These are phyloP conservation scores for Lasioglossum oenotherae DNA, from an alignment of 2,888 invertebrate genomes.

Conservation along the genomic window DNA sequence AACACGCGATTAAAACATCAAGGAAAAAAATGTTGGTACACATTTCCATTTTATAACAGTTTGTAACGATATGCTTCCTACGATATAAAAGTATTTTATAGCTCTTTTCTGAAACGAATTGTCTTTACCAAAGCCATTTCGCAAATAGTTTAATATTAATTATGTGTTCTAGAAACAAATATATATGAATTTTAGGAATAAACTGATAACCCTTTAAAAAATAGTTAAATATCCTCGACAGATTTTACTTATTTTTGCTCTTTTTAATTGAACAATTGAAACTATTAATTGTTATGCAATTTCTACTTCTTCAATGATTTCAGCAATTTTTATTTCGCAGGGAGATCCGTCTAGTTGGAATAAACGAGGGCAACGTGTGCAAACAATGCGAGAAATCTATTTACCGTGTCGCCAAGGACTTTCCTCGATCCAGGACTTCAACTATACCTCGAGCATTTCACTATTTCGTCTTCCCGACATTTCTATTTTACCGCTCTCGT, in stretches of 20 bases:
- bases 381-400: not conserved
- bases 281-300: not conserved
- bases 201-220: too few species aligned
- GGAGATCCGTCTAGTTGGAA: not conserved
- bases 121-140: too few species aligned
- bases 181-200: not conserved
- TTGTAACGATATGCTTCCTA: not conserved
- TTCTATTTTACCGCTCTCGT: conserved; percentile 59
- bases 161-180: not conserved
- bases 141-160: too few species aligned
- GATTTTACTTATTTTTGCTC: too few species aligned
- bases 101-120: not conserved
- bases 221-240: too few species aligned
- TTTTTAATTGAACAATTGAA: not conserved
- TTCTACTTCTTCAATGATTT: not conserved
- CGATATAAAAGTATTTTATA: not conserved
- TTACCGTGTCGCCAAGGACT: not conserved
- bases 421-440: not conserved
- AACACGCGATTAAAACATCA: not conserved
- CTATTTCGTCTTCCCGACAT: conserved; percentile 32
- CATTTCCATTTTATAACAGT: not conserved
- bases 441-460: conserved; percentile 26
- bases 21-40: not conserved
- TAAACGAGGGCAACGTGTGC: not conserved
- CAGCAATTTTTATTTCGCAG: not conserved